phyloP scores from a whole-genome alignment of 2,888 invertebrate species.

The Archips xylosteana region DNA sequence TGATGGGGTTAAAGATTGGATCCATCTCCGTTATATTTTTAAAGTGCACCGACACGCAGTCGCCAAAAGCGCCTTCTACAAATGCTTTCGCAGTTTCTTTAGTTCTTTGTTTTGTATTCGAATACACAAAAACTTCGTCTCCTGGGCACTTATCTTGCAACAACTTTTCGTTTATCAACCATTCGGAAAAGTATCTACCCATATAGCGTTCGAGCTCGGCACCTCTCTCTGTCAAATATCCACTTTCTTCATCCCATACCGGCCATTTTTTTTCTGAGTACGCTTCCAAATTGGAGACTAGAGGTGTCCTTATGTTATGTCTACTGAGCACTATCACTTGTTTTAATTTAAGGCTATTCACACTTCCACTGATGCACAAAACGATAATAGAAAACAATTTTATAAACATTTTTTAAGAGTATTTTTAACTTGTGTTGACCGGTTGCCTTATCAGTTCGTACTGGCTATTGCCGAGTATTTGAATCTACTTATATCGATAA shows the following conservation, averaged over 20 bases:
- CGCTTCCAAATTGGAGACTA: not conserved
- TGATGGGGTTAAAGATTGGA: constrained; percentile 62
- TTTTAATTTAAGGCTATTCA: constrained; percentile 11
- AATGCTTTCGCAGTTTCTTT: constrained; percentile 65
- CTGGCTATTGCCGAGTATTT: not conserved
- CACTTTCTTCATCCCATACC: constrained; percentile 35
- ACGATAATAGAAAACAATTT: not conserved
- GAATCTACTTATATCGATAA: constrained; percentile 1
- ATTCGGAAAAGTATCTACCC: constrained; percentile 65
- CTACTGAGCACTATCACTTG: constrained; percentile 29
- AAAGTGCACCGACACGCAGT: constrained; percentile 60
- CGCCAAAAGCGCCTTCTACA: constrained; percentile 59
- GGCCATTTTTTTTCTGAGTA: constrained; percentile 29
- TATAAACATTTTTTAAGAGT: constrained; percentile 1
- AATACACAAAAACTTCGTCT: constrained; percentile 60
- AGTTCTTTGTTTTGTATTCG: constrained; percentile 69
- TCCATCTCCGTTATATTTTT: constrained; percentile 57
- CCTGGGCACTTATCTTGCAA: constrained; percentile 58
- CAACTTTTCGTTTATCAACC: constrained; percentile 60
- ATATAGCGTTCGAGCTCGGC: constrained; percentile 65
- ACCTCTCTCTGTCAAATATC: constrained; percentile 68
- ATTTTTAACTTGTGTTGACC: not conserved
- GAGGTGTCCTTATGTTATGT: constrained; percentile 23
- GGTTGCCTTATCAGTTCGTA: not conserved
- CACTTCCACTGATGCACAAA: not conserved